A percentile compares a stretch with the other conserved stretches of the same genome.
phyloP scores from a whole-genome alignment of 2,888 invertebrate species.

The Mayetiola destructor region DNA sequence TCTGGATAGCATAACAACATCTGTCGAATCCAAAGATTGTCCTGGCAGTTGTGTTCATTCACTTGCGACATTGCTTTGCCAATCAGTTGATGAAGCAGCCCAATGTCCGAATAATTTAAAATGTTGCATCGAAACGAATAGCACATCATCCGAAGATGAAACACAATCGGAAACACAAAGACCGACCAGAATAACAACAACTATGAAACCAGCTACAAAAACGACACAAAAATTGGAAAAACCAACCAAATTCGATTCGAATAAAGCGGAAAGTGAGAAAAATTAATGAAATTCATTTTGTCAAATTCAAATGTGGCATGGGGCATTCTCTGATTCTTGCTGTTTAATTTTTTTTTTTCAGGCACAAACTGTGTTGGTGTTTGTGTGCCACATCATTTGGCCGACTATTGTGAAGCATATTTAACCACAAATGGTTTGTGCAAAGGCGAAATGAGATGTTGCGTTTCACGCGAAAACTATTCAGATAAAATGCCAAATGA shows the following conservation, averaged over 20 bases:
- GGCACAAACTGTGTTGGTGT: constrained; percentile 52
- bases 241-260: constrained; percentile 8
- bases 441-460: constrained; percentile 60
- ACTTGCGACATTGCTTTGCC: constrained; percentile 71
- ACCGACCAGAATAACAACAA: constrained; percentile 25
- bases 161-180: constrained; percentile 24
- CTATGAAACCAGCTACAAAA: constrained; percentile 24
- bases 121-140: constrained; percentile 65
- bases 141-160: constrained; percentile 25
- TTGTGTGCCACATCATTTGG: constrained; percentile 66
- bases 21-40: constrained; percentile 71
- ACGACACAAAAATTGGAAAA: constrained; percentile 20
- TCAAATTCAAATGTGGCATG: neutral
- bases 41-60: constrained; percentile 81
- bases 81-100: constrained; percentile 68
- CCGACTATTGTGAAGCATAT: constrained; percentile 77
- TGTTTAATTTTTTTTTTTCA: too few species aligned
- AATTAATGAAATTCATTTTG: constrained; percentile 16
- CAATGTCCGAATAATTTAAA: constrained; percentile 72
- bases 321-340: neutral
- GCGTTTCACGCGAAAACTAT: constrained; percentile 61
- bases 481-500: constrained; percentile 56
- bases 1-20: constrained; percentile 70
- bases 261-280: constrained; percentile 21
- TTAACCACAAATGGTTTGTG: constrained; percentile 58